phyloP scores from a whole-genome alignment of 35 echinoderm and acorn worm genomes.

The Apostichopus parvimensis region DNA sequence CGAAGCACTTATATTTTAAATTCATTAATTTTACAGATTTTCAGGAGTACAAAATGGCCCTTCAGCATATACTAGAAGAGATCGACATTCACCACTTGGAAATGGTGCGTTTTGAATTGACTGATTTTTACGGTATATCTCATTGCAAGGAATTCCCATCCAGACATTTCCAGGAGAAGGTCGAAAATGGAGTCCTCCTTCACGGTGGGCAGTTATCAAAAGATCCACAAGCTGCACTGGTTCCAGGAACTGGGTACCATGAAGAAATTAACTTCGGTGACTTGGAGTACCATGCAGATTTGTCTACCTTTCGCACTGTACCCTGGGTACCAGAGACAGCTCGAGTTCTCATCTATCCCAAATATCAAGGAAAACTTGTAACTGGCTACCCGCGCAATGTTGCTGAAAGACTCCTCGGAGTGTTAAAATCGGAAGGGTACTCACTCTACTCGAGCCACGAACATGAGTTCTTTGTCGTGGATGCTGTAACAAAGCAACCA shows the following conservation, averaged over 20 bases:
- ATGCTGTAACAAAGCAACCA: conserved; percentile 59
- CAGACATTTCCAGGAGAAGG: conserved; percentile 61
- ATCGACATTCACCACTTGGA: conserved; percentile 50
- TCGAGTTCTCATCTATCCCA: conserved; percentile 25
- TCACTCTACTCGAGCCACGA: conserved; percentile 48
- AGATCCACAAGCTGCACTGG: conserved; percentile 35
- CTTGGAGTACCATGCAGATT: conserved; percentile 52
- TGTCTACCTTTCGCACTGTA: conserved; percentile 56
- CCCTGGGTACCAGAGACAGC: conserved; percentile 63
- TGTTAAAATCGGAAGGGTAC: conserved; percentile 34
- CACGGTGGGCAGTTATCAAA: conserved; percentile 27
- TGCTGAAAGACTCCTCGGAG: conserved; percentile 23
- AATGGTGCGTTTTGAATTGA: conserved; percentile 65
- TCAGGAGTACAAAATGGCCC: background rate
- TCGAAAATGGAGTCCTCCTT: conserved; percentile 52
- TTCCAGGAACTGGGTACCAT: conserved; percentile 50
- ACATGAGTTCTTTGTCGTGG: conserved; percentile 70
- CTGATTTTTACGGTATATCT: conserved; percentile 68
- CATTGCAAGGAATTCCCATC: conserved; percentile 60
- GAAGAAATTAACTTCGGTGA: conserved; percentile 64
- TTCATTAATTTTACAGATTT: too few relatives aligned
- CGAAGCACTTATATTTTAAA: too few relatives aligned
- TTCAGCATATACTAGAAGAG: conserved; percentile 5
- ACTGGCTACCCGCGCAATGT: conserved; percentile 22
- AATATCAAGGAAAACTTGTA: background rate